Evolutionary conservation across 2,888 invertebrate species (phyloP), one percentile per base, ranked within the genome.

Genomic region (Dryadula phaetusa): DNA sequence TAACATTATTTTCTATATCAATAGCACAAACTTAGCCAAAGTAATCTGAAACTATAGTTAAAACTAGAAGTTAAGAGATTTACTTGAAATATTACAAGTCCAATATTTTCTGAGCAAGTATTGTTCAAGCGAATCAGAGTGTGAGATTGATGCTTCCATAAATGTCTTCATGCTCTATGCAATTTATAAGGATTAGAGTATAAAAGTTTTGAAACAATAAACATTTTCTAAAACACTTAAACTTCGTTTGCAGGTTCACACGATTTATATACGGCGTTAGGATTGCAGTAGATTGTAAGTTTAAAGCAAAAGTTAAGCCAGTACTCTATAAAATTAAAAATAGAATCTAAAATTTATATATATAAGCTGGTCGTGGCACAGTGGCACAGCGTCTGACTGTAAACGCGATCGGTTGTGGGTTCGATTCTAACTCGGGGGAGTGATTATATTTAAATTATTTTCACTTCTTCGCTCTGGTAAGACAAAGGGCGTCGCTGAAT

Each of bases 141-240:
- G 28, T 28, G 44, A 44, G 60, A 60, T 60, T 44, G 60, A 60
- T 60, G 60, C 3, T 32, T 44, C 60, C 44, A 44, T 44, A 44
- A 60, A 60, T 60, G 60, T 44, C 44, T 60, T 60, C 60, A 28
- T 44, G 25, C 58, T 25, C 28, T 18, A 44, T 60, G 28, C 42
- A 12, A 60, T 44, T 44, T 60, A 60, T 44, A 44, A 28, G 32
- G 14, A 60, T 60, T 60, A 60, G 20, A 60, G 44, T 60, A 20
- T 32, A 44, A 60, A n/a, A 60, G 44, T 44, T 60, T 60, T 28
- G 14, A 60, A 60, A 60, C 60, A 60, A 44, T 60, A 60, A 44
- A 60, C 44, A 60, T 60, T 60, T 60, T 44, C 42, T 44, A 28
- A 42, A 44, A 18, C 28, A 28, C 7, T 60, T 28, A 2, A 44